These are phyloP conservation scores for Autographa gamma DNA, from an alignment of 2,888 invertebrate species.

Conservation along the genomic window DNA sequence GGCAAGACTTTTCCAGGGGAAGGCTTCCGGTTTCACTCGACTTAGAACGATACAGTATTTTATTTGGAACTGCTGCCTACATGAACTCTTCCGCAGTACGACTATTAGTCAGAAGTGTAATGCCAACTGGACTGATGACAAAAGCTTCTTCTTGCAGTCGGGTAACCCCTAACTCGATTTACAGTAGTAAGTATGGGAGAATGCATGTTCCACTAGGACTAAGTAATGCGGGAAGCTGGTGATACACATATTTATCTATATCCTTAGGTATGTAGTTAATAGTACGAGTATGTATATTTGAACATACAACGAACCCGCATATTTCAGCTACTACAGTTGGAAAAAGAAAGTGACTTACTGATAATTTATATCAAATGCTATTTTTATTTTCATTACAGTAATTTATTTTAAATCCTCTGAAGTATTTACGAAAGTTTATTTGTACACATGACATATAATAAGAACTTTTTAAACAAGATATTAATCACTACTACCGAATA, in stretches of 20 bases:
- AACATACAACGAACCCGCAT: slow-evolving; percentile 12
- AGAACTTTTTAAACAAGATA: no score
- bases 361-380: not conserved
- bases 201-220: not conserved
- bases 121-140: no score
- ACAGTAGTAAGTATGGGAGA: not conserved
- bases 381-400: not conserved
- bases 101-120: no score
- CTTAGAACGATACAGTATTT: no score
- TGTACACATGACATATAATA: no score
- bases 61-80: no score
- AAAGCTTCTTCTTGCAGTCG: not conserved
- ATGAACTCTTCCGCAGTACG: no score
- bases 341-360: slow-evolving; percentile 12
- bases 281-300: not conserved
- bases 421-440: no score
- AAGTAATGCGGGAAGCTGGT: not conserved
- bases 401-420: no score
- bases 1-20: not conserved
- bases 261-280: not conserved
- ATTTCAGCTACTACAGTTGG: slow-evolving; percentile 1
- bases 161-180: not conserved
- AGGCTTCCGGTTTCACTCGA: no score
- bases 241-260: not conserved
- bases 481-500: no score